phyloP scores from a whole-genome alignment of 2,888 invertebrate species.

The Drosophila falleni region DNA sequence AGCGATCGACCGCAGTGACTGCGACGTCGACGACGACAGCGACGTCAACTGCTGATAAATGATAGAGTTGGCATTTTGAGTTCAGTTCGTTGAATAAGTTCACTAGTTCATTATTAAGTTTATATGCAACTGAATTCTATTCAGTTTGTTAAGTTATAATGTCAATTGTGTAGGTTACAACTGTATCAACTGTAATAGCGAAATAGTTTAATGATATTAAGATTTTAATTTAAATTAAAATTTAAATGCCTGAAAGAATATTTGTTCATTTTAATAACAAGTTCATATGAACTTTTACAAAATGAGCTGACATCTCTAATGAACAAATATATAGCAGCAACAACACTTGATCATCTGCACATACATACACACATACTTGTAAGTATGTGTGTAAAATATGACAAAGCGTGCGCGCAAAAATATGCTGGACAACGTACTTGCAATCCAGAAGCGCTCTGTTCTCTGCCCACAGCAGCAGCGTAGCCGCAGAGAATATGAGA shows the following conservation, averaged over 20 bases:
- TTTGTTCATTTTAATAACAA: too few relatives aligned
- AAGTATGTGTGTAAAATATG: slow-evolving; percentile 14
- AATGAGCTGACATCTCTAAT: background rate
- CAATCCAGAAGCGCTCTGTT: slow-evolving; percentile 39
- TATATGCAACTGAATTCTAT: too few relatives aligned
- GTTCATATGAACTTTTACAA: too few relatives aligned
- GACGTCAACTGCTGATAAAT: slow-evolving; percentile 55
- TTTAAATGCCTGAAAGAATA: too few relatives aligned
- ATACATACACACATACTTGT: background rate
- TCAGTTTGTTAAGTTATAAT: too few relatives aligned
- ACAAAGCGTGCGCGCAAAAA: slow-evolving; percentile 50
- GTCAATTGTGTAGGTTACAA: too few relatives aligned
- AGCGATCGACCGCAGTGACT: slow-evolving; percentile 21
- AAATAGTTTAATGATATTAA: too few relatives aligned
- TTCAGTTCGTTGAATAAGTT: too few relatives aligned
- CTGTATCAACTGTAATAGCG: too few relatives aligned
- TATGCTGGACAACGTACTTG: slow-evolving; percentile 62
- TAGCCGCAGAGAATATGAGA: slow-evolving; percentile 14
- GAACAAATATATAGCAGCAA: slow-evolving; percentile 36
- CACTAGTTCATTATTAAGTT: too few relatives aligned
- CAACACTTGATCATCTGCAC: background rate
- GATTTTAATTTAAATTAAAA: too few relatives aligned
- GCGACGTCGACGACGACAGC: slow-evolving; percentile 20
- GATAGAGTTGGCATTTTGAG: too few relatives aligned
- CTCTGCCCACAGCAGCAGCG: slow-evolving; percentile 15